A percentile compares a stretch with the other conserved stretches of the same genome.
Evolutionary conservation across 2,797 vertebrate genomes (phyloP).

Genomic region (Syngnathus rostellatus): DNA sequence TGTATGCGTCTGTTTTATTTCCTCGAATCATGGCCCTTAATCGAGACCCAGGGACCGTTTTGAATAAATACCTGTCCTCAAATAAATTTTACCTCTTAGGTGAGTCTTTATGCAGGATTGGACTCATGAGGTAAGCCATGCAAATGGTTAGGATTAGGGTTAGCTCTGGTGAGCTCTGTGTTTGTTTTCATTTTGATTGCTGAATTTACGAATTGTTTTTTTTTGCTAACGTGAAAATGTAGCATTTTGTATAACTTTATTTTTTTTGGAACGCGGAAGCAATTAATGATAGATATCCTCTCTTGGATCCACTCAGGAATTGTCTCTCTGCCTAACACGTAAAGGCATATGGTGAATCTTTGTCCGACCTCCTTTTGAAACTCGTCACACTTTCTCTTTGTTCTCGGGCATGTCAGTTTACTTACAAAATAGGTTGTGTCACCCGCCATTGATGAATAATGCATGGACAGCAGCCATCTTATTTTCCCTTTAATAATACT

Average conservation of each 20-base stretch:
- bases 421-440: constrained; percentile 70
- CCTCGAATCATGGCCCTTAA: neutral
- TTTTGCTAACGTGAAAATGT: constrained; percentile 9
- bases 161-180: constrained; percentile 38
- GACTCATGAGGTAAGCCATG: too few relatives aligned
- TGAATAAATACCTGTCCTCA: neutral
- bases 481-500: constrained; percentile 64
- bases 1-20: neutral
- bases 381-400: constrained; percentile 56
- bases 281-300: constrained; percentile 1
- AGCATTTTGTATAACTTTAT: neutral
- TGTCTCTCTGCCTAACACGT: neutral
- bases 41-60: neutral
- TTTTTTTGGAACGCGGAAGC: constrained; percentile 11
- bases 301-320: constrained; percentile 2
- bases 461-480: constrained; percentile 54
- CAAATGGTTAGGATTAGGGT: too few relatives aligned
- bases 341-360: constrained; percentile 19
- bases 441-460: constrained; percentile 68
- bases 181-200: constrained; percentile 64
- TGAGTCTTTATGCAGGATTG: neutral
- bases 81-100: neutral
- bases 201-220: constrained; percentile 56
- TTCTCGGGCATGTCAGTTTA: constrained; percentile 62
- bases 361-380: constrained; percentile 34